Percentiles rank a stretch among this genome's conserved stretches.
These are phyloP conservation scores for Gymnothorax reevesii DNA, from an alignment of 2,797 vertebrate species.

Conservation along the genomic window DNA sequence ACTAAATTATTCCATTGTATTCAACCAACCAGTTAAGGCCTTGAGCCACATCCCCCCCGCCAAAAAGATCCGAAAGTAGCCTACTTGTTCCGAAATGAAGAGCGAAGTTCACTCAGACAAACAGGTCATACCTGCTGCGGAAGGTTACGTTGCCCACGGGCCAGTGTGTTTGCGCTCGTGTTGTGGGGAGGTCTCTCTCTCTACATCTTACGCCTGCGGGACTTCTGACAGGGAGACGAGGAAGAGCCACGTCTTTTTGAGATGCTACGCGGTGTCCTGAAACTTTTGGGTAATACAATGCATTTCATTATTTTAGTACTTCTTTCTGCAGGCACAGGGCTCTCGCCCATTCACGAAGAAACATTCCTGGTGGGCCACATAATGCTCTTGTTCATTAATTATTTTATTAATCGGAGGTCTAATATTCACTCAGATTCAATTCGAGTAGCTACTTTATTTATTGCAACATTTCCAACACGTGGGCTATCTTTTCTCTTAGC, in stretches of 20 bases:
- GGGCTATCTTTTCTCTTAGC: not conserved
- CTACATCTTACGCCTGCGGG: not conserved
- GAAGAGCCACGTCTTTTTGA: conserved; percentile 34
- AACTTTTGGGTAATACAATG: conserved; percentile 70
- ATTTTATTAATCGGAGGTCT: not conserved
- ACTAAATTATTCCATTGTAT: conserved; percentile 30
- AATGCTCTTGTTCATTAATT: not conserved
- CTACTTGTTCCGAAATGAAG: conserved; percentile 63
- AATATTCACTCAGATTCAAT: not conserved
- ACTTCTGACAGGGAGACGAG: not conserved
- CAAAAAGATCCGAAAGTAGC: conserved; percentile 29
- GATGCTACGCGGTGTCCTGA: conserved; percentile 67
- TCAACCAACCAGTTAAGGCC: conserved; percentile 33
- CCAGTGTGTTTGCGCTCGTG: not conserved
- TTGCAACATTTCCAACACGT: no score
- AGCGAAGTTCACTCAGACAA: conserved; percentile 73
- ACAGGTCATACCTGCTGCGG: conserved; percentile 49
- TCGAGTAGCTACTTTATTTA: not conserved
- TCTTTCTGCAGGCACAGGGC: not conserved
- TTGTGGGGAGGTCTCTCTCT: not conserved
- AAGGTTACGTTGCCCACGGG: conserved; percentile 36
- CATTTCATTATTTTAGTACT: conserved; percentile 13
- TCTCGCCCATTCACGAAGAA: not conserved
- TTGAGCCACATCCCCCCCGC: conserved; percentile 52
- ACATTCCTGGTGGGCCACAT: not conserved